These are phyloP conservation scores for Diorhabda elongata DNA, from an alignment of 1,140 invertebrate genomes.

Conservation along the genomic window DNA sequence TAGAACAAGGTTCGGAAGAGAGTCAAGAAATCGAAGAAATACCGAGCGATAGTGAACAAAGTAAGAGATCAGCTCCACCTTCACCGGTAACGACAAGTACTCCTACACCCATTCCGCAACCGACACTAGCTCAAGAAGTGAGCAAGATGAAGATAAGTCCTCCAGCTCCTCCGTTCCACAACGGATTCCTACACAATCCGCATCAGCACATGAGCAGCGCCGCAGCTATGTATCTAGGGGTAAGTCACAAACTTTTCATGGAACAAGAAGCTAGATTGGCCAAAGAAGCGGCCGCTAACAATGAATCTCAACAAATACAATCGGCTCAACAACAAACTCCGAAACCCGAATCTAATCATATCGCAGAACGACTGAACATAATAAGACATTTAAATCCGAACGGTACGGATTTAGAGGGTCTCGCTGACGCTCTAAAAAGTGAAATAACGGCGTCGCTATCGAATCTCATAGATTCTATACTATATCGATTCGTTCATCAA, in stretches of 20 bases:
- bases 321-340: constrained; percentile 47
- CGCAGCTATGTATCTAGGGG: constrained; percentile 70
- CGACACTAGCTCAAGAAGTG: constrained; percentile 64
- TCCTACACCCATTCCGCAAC: constrained; percentile 53
- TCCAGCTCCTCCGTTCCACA: constrained; percentile 46
- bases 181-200: constrained; percentile 52
- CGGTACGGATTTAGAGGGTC: constrained; percentile 74
- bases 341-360: constrained; percentile 45
- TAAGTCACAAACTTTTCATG: constrained; percentile 67
- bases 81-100: constrained; percentile 56
- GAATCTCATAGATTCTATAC: constrained; percentile 83
- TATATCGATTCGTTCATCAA: constrained; percentile 79
- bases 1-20: constrained; percentile 68
- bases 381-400: constrained; percentile 58
- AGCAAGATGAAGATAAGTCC: constrained; percentile 67
- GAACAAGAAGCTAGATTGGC: constrained; percentile 70
- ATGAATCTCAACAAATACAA: constrained; percentile 49
- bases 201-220: constrained; percentile 62
- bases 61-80: constrained; percentile 53
- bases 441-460: constrained; percentile 82
- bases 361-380: constrained; percentile 62
- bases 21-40: constrained; percentile 70
- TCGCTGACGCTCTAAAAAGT: constrained; percentile 83
- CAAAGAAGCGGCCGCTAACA: constrained; percentile 59
- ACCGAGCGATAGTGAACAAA: constrained; percentile 62